A percentile compares a stretch with the other conserved stretches of the same genome.
Evolutionary conservation across 2,113 vertebrate genomes (phyloP).

Genomic region (Eudyptes chrysolophus): DNA sequence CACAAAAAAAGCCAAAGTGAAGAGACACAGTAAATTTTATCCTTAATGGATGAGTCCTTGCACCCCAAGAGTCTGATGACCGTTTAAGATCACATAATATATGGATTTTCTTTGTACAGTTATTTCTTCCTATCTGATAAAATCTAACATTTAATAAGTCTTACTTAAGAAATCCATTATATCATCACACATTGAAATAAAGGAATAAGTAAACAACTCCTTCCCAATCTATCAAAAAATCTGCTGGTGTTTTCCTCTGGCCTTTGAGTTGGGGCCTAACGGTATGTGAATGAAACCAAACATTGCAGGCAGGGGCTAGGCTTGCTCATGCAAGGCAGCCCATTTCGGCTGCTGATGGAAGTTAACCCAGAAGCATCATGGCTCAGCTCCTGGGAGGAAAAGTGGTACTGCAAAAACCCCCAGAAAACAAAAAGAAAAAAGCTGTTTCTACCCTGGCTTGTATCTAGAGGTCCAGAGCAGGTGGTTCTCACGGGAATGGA

Average conservation of each 20-base stretch:
- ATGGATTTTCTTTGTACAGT: not conserved
- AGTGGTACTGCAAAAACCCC: too few species aligned
- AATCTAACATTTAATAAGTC: not conserved
- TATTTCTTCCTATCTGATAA: not conserved
- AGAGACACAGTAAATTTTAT: not conserved
- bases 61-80: not conserved
- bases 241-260: not conserved
- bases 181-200: constrained; percentile 38
- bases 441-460: not conserved
- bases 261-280: not conserved
- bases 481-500: accelerated
- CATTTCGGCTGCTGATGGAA: not conserved
- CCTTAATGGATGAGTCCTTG: not conserved
- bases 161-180: not conserved
- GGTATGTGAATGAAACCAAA: not conserved
- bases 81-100: not conserved
- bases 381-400: not conserved
- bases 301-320: not conserved
- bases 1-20: not conserved
- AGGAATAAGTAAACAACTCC: not conserved
- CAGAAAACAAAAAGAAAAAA: not conserved
- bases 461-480: not conserved
- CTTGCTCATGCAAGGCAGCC: not conserved
- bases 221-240: not conserved
- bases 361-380: not conserved